phyloP scores from a whole-genome alignment of 2,113 vertebrate genomes.

The Anhinga anhinga region DNA sequence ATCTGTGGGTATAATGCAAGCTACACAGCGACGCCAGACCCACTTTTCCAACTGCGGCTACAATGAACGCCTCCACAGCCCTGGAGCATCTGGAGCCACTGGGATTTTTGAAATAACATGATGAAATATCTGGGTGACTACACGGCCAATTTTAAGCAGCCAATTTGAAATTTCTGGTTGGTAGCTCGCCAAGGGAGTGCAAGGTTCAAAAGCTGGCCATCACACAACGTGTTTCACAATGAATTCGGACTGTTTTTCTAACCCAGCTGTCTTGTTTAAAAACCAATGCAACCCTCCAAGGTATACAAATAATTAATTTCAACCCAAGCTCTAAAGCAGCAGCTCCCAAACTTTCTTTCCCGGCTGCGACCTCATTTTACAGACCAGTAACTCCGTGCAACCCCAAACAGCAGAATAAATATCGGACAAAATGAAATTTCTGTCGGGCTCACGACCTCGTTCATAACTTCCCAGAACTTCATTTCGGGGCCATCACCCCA shows the following conservation, averaged over 20 bases:
- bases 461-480: not conserved
- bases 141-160: not conserved
- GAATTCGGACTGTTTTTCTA: not conserved
- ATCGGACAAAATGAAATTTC: conserved; percentile 26
- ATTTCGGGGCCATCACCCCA: not conserved
- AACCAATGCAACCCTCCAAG: conserved; percentile 9
- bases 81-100: not conserved
- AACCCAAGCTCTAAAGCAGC: not conserved
- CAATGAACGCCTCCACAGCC: not conserved
- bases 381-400: not conserved
- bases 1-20: not conserved
- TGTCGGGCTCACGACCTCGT: not conserved
- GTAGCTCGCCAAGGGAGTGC: not conserved
- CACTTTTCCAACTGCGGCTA: not conserved
- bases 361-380: conserved; percentile 30
- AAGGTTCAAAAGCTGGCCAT: conserved; percentile 5
- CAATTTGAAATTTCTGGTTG: conserved; percentile 18
- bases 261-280: conserved; percentile 35
- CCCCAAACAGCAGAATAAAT: conserved; percentile 30
- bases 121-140: not conserved
- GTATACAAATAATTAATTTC: conserved; percentile 46
- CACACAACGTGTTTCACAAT: not conserved
- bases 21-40: not conserved
- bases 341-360: conserved; percentile 41
- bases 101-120: not conserved